phyloP scores from a whole-genome alignment of 2,113 vertebrate genomes.

The Copsychus sechellarum region DNA sequence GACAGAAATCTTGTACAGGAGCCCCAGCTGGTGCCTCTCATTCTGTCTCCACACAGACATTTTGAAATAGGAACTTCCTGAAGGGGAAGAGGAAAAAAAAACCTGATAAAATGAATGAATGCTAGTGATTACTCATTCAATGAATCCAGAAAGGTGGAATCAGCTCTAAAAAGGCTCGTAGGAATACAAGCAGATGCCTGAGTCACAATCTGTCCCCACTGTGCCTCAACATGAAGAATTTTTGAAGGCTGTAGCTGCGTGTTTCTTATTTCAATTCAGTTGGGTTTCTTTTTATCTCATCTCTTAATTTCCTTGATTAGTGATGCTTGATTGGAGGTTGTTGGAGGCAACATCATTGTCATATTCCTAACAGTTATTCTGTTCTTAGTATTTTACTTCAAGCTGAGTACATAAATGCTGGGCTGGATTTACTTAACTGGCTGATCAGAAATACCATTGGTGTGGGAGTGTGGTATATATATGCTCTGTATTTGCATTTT shows the following conservation, averaged over 20 bases:
- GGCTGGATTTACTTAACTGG: not conserved
- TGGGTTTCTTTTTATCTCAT: not conserved
- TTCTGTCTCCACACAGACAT: not conserved
- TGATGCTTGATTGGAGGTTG: not conserved
- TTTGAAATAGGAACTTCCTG: not conserved
- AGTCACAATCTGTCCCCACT: not conserved
- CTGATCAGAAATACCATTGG: not conserved
- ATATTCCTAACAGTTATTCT: not conserved
- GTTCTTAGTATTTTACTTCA: not conserved
- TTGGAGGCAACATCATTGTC: not conserved
- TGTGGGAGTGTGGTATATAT: not conserved
- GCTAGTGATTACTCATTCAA: not conserved
- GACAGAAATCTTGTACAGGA: not conserved
- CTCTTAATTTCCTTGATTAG: not conserved
- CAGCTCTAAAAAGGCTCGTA: not conserved
- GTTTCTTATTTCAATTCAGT: not conserved
- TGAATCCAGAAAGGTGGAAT: not conserved
- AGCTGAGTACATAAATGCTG: not conserved
- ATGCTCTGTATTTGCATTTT: not conserved
- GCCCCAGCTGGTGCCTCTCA: not conserved
- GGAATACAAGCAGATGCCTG: not conserved
- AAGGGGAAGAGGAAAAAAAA: not conserved
- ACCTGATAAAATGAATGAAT: not conserved
- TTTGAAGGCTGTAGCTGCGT: not conserved
- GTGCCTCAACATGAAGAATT: not conserved